Percentiles rank a stretch among this genome's conserved stretches.
Conservation (phyloP, 2,113 vertebrate genomes). For the Ploceus nigricollis region DNA sequence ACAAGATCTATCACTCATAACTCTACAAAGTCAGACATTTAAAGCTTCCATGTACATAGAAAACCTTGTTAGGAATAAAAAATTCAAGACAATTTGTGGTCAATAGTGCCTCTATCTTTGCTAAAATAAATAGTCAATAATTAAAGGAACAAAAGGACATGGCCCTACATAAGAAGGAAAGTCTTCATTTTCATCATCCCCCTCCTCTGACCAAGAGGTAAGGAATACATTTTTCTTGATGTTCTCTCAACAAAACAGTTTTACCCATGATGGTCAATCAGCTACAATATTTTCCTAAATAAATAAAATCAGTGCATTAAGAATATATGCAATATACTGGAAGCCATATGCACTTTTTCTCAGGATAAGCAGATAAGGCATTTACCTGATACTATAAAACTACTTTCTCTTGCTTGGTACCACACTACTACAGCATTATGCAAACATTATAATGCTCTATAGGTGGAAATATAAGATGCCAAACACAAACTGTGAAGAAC, state of each 20-base stretch:
- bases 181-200: background rate
- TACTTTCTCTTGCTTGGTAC: background rate
- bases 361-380: background rate
- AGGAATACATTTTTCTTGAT: background rate
- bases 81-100: background rate
- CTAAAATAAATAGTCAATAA: slow-evolving; percentile 30
- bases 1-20: background rate
- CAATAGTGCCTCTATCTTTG: background rate
- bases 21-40: background rate
- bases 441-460: background rate
- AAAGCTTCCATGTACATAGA: background rate
- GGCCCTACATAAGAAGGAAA: background rate
- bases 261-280: background rate
- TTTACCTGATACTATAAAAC: background rate
- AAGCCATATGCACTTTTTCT: background rate
- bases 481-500: background rate
- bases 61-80: background rate
- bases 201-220: background rate
- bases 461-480: background rate
- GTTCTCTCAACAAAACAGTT: background rate
- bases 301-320: background rate
- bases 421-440: background rate
- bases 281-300: background rate
- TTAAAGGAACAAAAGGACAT: background rate
- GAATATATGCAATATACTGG: background rate